Base-by-base conservation (phyloP, 1,140 invertebrate genomes). In the Drosophila melanica region DNA sequence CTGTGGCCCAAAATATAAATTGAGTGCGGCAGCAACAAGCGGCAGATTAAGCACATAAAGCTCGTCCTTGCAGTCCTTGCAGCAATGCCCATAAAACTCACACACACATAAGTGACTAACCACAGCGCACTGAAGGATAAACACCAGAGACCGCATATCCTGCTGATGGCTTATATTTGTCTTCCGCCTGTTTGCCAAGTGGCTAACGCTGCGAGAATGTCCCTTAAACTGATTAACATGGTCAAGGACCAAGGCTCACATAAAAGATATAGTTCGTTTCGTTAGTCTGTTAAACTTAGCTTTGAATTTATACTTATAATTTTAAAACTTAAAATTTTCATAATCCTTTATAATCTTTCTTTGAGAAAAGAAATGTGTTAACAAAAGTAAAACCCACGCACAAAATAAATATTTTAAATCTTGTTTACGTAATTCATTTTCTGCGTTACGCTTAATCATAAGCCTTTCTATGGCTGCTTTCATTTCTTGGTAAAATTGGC, bases 11-110 rank as follows among this genome's bases (percentile, higher is more conserved):
- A 50, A 50, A 50, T 35, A 54, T 65, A 63, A 63, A 63, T 63
- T 58, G 54, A 48, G 44, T 67, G 64, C 41, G 53, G 54, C 53
- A 72, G 69, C 69, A 72, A 72, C 69, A 72, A 72, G 63, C 69
- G 63, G 45, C 57, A 59, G 63, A 72, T 72, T 67, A 59, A 67
- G 54, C 54, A 72, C 63, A 72, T 66, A 72, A 72, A 66, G 20
- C 54, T 66, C 53, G 23, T 57, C 39, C 54, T 57, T 57, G 20
- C 7, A 48, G 51, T 45, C 27, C 66, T 60, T 42, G 30, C 48
- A 47, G 48, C 55, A 54, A 44, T 55, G 37, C 50, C 68, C 39
- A 64, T 48, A 51, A 63, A 9, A 9, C 1, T 7, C 12, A 55
- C 14, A 20, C 35, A 55, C 53, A 3, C 37, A 14, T 3, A 41